These are phyloP conservation scores for Cisticola juncidis DNA, from an alignment of 2,113 vertebrate genomes.

Conservation along the genomic window DNA sequence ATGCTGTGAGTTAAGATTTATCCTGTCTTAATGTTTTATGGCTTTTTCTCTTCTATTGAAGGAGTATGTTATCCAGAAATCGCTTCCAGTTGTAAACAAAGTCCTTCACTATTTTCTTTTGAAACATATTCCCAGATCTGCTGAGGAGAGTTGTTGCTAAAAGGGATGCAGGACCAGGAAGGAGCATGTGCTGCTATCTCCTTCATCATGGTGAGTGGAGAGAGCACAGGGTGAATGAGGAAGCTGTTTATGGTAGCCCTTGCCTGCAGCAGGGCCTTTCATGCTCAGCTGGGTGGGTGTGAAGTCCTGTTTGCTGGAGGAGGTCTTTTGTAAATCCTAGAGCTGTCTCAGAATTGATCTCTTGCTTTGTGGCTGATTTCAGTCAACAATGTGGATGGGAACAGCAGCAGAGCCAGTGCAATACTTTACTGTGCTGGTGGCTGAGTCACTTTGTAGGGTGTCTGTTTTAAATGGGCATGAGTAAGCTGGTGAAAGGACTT, in stretches of 20 bases:
- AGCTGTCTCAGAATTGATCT: background rate
- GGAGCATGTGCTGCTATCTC: background rate
- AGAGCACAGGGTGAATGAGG: background rate
- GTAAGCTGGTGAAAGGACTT: background rate
- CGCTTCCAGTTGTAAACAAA: background rate
- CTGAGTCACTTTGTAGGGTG: background rate
- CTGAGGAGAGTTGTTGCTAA: background rate
- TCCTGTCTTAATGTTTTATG: background rate
- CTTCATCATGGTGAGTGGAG: rapidly evolving
- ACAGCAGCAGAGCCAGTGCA: background rate
- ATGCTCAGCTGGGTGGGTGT: background rate
- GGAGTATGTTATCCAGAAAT: background rate
- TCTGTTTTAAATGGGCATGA: background rate
- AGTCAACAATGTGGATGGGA: rapidly evolving
- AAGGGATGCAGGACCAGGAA: background rate
- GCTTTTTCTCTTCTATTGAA: background rate
- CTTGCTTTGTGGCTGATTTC: background rate
- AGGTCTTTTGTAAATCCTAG: background rate
- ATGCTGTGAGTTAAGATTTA: background rate
- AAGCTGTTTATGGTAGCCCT: background rate
- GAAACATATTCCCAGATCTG: background rate
- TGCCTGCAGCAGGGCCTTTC: background rate
- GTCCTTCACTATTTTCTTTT: background rate
- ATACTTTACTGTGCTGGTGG: background rate
- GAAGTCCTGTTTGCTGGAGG: background rate